Base-by-base conservation (phyloP, 2,888 invertebrate species). In the Carabus problematicus region DNA sequence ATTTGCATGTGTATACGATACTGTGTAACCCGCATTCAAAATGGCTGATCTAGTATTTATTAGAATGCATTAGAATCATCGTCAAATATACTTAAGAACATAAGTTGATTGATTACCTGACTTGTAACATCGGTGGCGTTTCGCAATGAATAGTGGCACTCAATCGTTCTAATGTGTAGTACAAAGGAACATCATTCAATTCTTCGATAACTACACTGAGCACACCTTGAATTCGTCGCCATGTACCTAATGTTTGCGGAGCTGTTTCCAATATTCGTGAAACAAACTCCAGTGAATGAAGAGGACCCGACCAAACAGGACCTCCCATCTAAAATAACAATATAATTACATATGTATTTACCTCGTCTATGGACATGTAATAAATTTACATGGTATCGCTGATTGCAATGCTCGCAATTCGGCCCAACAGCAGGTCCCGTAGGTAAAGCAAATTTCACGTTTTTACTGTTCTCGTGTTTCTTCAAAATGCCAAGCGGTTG, bases 1-100 rank as follows among this genome's bases (percentile, higher is more conserved):
- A 72, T 88, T 88, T 67, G 94, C 92, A 83, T 99, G 99, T 0
- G 98, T 95, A 76, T 89, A 90, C 0, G 98, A 98, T 1, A 98
- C 97, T 75, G 88, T 85, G 81, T 93, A 95, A 0, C 97, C 97
- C 0, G 92, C 93, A 82, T 96, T 93, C 69, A 97, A 80, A 61
- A 98, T 82, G 0, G 95, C 97, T 0, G 98, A 98, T 75, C 97
- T 93, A 79, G 8, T 39, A 61, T 56, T 3, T 29, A 29, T 29
- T 29, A 6, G 6, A 29, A 29, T 29, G 29, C 2, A 29, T 29
- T 29, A 29, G 6, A 58, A 45, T 56, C 19, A 56, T 71, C 18
- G 1, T 18, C 9, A 7, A 40, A 2, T 29, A 19, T 4, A 47
- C 29, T 62, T 16, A 29, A 8, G 6, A n/a, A 45, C 16, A 39